phyloP scores from a whole-genome alignment of 2,797 vertebrate species.

The Emys orbicularis region DNA sequence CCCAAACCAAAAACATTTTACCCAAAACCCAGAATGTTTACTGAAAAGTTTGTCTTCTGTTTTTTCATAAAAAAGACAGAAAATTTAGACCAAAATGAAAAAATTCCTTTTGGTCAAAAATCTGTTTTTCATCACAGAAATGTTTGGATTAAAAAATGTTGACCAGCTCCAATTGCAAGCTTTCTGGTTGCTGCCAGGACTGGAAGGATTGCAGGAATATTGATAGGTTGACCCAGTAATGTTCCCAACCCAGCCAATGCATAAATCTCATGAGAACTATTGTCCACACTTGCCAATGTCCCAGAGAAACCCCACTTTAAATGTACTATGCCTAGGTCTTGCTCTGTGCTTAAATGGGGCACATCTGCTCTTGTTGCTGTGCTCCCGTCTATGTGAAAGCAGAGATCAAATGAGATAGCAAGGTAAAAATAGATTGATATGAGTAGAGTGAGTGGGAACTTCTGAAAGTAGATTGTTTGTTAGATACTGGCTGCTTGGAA shows the following conservation, averaged over 20 bases:
- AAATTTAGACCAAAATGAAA: not conserved
- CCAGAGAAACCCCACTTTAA: constrained; percentile 15
- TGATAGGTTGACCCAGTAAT: not conserved
- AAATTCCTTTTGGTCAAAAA: not conserved
- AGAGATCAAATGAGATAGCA: constrained; percentile 63
- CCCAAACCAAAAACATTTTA: not conserved
- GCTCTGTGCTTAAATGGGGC: not conserved
- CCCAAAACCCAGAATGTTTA: not conserved
- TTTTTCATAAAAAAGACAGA: not conserved
- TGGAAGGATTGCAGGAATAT: not conserved
- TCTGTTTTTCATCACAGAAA: not conserved
- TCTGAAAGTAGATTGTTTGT: constrained; percentile 52
- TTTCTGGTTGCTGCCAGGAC: not conserved
- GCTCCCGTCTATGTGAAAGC: constrained; percentile 3
- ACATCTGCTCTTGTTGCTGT: constrained; percentile 37
- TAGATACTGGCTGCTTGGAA: constrained; percentile 62
- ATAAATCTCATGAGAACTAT: not conserved
- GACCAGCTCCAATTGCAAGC: not conserved
- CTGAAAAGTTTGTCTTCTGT: not conserved
- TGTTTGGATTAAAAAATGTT: fast-evolving
- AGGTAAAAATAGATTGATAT: constrained; percentile 11
- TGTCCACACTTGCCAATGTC: not conserved
- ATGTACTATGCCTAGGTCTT: not conserved
- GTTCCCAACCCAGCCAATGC: not conserved
- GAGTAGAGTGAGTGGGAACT: constrained; percentile 31